Percentiles rank a stretch among this genome's conserved stretches.
Evolutionary conservation across 2,888 invertebrate species (phyloP).

Genomic region (Caenorhabditis doughertyi): DNA sequence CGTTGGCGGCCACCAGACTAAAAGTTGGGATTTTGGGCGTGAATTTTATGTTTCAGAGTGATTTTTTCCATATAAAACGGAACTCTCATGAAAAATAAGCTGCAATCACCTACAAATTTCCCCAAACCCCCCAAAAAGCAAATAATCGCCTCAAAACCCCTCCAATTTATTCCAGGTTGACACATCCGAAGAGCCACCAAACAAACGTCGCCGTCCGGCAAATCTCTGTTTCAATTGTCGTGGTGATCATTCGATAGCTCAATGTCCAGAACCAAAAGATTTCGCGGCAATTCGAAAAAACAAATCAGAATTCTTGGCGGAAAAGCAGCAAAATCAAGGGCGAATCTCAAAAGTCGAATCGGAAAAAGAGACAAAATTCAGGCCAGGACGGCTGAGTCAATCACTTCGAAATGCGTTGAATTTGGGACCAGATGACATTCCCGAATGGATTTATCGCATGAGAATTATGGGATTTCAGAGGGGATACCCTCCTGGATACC

Average conservation of each 20-base stretch:
- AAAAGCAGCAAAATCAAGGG: slow-evolving; percentile 15
- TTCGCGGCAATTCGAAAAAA: slow-evolving; percentile 86
- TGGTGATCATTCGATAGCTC: slow-evolving; percentile 88
- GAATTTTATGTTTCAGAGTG: too few relatives aligned
- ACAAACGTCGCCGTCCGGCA: slow-evolving; percentile 11
- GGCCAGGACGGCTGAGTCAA: slow-evolving; percentile 62
- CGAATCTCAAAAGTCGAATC: slow-evolving; percentile 29
- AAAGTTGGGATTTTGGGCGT: too few relatives aligned
- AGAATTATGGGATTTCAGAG: slow-evolving; percentile 85
- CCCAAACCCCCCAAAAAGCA: too few relatives aligned
- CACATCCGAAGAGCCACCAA: neutral
- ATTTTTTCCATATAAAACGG: too few relatives aligned
- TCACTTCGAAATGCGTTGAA: slow-evolving; percentile 59
- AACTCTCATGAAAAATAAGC: too few relatives aligned
- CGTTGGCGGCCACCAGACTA: too few relatives aligned
- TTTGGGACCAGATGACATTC: slow-evolving; percentile 88
- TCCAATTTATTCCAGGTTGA: neutral
- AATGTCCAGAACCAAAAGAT: slow-evolving; percentile 89
- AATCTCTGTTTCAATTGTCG: slow-evolving; percentile 90
- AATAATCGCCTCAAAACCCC: neutral
- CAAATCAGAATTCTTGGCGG: slow-evolving; percentile 10
- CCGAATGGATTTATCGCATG: slow-evolving; percentile 92
- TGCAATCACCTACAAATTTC: too few relatives aligned
- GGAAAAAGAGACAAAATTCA: slow-evolving; percentile 35
- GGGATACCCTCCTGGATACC: slow-evolving; percentile 97